Percentiles rank a stretch among this genome's conserved stretches.
These are phyloP conservation scores for Vanacampus margaritifer DNA, from an alignment of 2,113 vertebrate genomes.

Conservation along the genomic window DNA sequence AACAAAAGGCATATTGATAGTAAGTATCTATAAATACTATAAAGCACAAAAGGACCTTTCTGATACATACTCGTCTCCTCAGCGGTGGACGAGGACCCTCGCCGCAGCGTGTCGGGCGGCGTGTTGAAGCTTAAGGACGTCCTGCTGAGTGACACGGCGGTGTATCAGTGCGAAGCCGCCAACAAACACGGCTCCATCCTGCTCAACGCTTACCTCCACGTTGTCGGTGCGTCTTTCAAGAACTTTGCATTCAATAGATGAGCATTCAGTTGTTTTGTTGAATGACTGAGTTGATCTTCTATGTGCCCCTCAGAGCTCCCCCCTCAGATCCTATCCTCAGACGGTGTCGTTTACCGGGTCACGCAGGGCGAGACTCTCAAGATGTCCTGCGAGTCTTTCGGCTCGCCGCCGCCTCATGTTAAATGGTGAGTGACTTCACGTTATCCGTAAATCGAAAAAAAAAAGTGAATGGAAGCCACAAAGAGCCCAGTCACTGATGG, in stretches of 20 bases:
- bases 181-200: conserved; percentile 78
- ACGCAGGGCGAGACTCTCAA: conserved; percentile 58
- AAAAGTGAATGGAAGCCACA: not conserved
- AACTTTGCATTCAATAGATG: not conserved
- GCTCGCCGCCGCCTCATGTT: conserved; percentile 76
- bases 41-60: too few relatives aligned
- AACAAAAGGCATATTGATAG: too few relatives aligned
- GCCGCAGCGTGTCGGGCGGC: conserved; percentile 46
- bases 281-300: not conserved
- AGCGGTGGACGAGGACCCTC: conserved; percentile 68
- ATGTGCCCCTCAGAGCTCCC: conserved; percentile 73
- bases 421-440: conserved; percentile 70
- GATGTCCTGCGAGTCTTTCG: conserved; percentile 78
- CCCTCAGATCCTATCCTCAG: conserved; percentile 78
- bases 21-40: too few relatives aligned
- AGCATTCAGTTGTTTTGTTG: not conserved
- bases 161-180: conserved; percentile 86
- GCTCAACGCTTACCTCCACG: conserved; percentile 78
- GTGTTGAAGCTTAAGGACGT: conserved; percentile 72
- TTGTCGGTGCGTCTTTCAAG: conserved; percentile 65
- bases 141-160: conserved; percentile 71
- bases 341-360: conserved; percentile 65
- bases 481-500: not conserved
- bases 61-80: not conserved
- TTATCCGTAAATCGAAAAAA: not conserved